Percentiles rank a stretch among this genome's conserved stretches.
Conservation (phyloP, 2,888 invertebrate species). For the Cheilosia variabilis region DNA sequence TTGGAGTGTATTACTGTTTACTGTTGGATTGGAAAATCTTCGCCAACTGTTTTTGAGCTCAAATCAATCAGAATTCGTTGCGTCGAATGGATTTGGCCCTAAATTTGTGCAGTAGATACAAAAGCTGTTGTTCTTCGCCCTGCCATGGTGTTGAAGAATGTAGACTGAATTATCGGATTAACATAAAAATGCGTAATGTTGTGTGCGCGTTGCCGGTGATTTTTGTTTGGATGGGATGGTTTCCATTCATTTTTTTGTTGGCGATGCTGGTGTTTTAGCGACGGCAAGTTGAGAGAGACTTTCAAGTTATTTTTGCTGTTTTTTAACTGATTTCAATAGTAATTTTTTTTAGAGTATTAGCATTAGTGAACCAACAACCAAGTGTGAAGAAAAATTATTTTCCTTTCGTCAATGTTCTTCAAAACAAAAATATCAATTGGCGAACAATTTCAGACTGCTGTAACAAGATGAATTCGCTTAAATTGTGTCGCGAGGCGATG, state of each 20-base stretch:
- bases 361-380: no score
- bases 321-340: no score
- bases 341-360: no score
- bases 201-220: slow-evolving; percentile 70
- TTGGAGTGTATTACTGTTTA: slow-evolving; percentile 19
- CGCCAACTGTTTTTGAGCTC: background rate
- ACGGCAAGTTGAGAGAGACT: background rate
- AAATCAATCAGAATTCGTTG: slow-evolving; percentile 10
- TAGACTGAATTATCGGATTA: slow-evolving; percentile 77
- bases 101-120: background rate
- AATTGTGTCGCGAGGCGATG: no score
- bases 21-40: slow-evolving; percentile 17
- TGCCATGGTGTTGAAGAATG: slow-evolving; percentile 46
- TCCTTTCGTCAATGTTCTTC: no score
- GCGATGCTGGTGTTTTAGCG: background rate
- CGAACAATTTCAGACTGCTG: no score
- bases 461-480: no score
- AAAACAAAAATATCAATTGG: no score
- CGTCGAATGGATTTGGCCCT: background rate
- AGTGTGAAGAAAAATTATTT: no score
- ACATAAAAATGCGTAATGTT: slow-evolving; percentile 78
- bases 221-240: background rate
- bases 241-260: background rate
- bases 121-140: slow-evolving; percentile 8
- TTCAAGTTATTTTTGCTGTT: no score